A percentile compares a stretch with the other conserved stretches of the same genome.
Conservation (phyloP, 2,113 vertebrate genomes). For the Gadus chalcogrammus region DNA sequence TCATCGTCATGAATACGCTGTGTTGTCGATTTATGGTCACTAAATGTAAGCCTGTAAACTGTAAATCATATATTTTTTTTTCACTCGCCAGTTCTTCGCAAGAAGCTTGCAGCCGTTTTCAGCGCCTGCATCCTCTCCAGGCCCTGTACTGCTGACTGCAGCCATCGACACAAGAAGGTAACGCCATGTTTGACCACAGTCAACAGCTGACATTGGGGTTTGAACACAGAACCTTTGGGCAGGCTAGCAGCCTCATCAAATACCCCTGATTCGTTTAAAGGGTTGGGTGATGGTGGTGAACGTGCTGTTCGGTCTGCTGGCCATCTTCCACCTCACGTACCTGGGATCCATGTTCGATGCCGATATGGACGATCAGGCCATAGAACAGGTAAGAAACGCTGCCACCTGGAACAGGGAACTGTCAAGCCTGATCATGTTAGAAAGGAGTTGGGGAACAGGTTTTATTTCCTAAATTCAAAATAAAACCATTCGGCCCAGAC, state of each 20-base stretch:
- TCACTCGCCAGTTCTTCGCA: conserved; percentile 76
- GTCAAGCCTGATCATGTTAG: neutral
- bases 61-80: too few species aligned
- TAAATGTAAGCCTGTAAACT: too few species aligned
- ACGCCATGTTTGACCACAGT: too few species aligned
- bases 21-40: too few species aligned
- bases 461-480: too few species aligned
- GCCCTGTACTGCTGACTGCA: conserved; percentile 73
- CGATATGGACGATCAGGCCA: conserved; percentile 75
- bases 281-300: conserved; percentile 77
- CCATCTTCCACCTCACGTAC: conserved; percentile 85
- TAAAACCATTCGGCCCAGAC: too few species aligned
- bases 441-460: too few species aligned
- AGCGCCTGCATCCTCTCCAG: conserved; percentile 84
- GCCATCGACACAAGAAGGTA: conserved; percentile 82
- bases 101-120: conserved; percentile 79
- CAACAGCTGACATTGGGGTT: too few species aligned
- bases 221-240: too few species aligned
- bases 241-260: too few species aligned
- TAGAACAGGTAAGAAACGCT: conserved; percentile 74
- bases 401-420: neutral
- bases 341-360: conserved; percentile 88
- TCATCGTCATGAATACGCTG: too few species aligned
- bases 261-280: too few species aligned
- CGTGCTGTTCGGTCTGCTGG: conserved; percentile 74